These are phyloP conservation scores for Melanaphis sacchari DNA, from an alignment of 1,140 invertebrate genomes.

Conservation along the genomic window DNA sequence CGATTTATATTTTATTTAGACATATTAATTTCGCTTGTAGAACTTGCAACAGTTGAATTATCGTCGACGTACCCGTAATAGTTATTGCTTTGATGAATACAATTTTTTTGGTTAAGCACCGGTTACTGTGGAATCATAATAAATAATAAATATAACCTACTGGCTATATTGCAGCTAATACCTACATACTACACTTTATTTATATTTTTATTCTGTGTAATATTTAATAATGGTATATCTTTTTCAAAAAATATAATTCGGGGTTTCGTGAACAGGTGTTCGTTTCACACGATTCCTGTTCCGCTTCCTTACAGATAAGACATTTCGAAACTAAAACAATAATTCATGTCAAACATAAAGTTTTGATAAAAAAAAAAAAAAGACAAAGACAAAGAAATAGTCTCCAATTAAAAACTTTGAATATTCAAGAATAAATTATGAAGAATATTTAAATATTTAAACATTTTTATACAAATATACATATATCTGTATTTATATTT, in stretches of 20 bases:
- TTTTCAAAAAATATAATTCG: constrained; percentile 4
- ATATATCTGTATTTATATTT: background rate
- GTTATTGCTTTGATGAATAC: background rate
- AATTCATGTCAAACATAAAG: constrained; percentile 16
- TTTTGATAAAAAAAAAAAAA: background rate
- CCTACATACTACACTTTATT: background rate
- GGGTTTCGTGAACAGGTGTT: constrained; percentile 27
- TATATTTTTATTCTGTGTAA: background rate
- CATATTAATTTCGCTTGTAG: no score
- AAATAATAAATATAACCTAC: background rate
- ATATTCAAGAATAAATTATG: background rate
- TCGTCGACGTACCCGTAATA: background rate
- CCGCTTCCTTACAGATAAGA: background rate
- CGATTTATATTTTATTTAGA: no score
- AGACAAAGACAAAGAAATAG: background rate
- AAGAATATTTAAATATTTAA: background rate
- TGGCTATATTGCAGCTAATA: background rate
- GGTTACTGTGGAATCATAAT: background rate
- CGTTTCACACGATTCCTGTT: background rate
- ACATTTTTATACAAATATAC: background rate
- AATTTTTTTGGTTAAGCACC: background rate
- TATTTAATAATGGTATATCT: background rate
- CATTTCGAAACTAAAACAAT: constrained; percentile 17
- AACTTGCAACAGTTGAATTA: background rate
- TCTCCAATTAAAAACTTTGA: constrained; percentile 7